phyloP scores from a whole-genome alignment of 2,888 invertebrate species.

The Oscheius sp. region DNA sequence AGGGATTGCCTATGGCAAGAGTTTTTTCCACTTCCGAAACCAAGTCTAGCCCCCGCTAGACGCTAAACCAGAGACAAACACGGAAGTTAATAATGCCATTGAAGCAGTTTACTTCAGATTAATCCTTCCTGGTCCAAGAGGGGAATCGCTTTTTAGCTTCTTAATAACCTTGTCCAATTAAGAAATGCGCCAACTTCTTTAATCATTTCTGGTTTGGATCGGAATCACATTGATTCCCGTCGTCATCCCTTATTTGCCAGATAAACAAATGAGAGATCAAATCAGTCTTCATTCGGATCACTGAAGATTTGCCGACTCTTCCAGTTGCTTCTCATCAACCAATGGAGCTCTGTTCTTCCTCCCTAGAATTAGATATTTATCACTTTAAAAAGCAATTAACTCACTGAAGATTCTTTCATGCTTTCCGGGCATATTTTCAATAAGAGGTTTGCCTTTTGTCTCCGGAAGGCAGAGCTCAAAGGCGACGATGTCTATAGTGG shows the following conservation, averaged over 20 bases:
- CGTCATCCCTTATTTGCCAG: neutral
- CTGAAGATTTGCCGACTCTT: neutral
- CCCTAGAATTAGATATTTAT: neutral
- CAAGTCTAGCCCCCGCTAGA: too few species aligned
- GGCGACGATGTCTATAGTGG: slow-evolving; percentile 46
- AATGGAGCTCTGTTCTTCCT: slow-evolving; percentile 6
- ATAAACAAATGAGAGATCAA: slow-evolving; percentile 7
- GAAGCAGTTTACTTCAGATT: too few species aligned
- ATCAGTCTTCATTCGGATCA: neutral
- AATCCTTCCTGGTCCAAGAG: too few species aligned
- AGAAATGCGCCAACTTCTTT: neutral
- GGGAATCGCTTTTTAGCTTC: too few species aligned
- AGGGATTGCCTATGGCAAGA: too few species aligned
- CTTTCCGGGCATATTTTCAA: slow-evolving; percentile 59
- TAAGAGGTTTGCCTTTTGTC: slow-evolving; percentile 57
- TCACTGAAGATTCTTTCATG: slow-evolving; percentile 46
- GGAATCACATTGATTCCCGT: slow-evolving; percentile 1
- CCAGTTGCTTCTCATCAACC: neutral
- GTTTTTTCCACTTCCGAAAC: too few species aligned
- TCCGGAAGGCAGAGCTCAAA: slow-evolving; percentile 60
- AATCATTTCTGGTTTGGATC: slow-evolving; percentile 19
- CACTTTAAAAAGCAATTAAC: neutral
- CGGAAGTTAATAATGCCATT: too few species aligned
- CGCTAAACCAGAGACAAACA: too few species aligned
- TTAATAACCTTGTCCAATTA: neutral